Evolutionary conservation across 2,113 vertebrate genomes (phyloP), one percentile per base, ranked within the genome.

Genomic region (Pteronura brasiliensis): DNA sequence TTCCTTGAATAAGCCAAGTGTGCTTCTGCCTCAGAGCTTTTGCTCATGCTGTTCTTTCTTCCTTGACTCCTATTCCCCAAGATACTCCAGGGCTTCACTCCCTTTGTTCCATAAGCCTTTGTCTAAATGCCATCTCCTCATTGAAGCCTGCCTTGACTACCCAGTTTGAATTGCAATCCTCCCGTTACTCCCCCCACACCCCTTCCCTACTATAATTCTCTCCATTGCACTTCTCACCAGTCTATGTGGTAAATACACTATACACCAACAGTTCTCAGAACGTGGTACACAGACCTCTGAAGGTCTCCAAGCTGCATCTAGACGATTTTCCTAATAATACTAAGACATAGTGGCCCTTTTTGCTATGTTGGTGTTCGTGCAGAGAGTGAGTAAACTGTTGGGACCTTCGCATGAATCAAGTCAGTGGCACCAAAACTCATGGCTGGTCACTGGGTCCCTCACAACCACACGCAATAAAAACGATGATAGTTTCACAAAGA

Each of bases 171-270:
- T 0, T 15, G 57, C 14, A 77, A 25, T 31, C n/a, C 1, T 21
- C 11, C 13, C 18, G 0, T 20, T 59, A 13, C 15, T 36, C 21
- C 27, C 20, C 29, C 1, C 3, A 4, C 20, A 10, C 13, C 17
- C n/a, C 29, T 25, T 17, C 25, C 81, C 34, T 47, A 4, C 49
- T 25, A 21, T 25, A 34, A 21, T 71, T 49, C 20, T 52, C 34
- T 34, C n/a, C 10, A 8, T 11, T 11, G 17, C 47, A 34, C 7
- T 13, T n/a, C 11, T 3, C 13, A 25, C 34, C 20, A 1, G 8
- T 39, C 52, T 21, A 71, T 39, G 10, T 18, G n/a, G 31, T 2
- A 29, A 27, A 12, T 39, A n/a, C 18, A 55, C 36, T 59, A 6
- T 0, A 39, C 25, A 39, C 31, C 29, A 3, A 61, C 7, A 14